These are phyloP conservation scores for Nymphalis urticae DNA, from an alignment of 2,888 invertebrate species.

Conservation along the genomic window DNA sequence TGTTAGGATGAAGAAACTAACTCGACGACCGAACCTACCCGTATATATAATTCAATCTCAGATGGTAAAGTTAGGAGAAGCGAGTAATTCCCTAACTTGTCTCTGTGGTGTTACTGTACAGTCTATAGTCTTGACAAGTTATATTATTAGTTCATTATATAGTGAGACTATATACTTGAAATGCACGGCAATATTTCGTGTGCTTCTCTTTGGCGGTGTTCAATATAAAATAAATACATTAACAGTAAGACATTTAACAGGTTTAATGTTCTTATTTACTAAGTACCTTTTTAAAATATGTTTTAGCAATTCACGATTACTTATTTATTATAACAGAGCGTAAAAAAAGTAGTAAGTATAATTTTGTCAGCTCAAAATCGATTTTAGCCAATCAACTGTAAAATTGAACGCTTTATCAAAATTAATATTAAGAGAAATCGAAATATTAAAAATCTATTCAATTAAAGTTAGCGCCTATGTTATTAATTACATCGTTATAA, in stretches of 20 bases:
- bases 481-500: too few species aligned
- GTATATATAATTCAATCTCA: slow-evolving; percentile 4
- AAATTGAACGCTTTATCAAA: too few species aligned
- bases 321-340: too few species aligned
- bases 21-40: not conserved
- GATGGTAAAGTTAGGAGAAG: slow-evolving; percentile 1
- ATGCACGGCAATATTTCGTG: not conserved
- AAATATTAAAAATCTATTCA: too few species aligned
- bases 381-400: too few species aligned
- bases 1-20: too few species aligned
- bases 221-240: not conserved
- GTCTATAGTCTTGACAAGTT: slow-evolving; percentile 8
- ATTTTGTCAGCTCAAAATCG: too few species aligned
- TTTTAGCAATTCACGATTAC: too few species aligned
- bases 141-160: slow-evolving; percentile 7
- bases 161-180: not conserved
- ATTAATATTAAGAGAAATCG: too few species aligned
- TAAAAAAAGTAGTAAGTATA: too few species aligned
- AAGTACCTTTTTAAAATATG: too few species aligned
- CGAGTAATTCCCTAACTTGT: slow-evolving; percentile 5
- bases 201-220: not conserved
- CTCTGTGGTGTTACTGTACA: not conserved
- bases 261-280: not conserved
- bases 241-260: not conserved
- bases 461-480: too few species aligned